Evolutionary conservation across 64 coral and sea anemone species (phyloP).

Genomic region (Exaiptasia diaphana): DNA sequence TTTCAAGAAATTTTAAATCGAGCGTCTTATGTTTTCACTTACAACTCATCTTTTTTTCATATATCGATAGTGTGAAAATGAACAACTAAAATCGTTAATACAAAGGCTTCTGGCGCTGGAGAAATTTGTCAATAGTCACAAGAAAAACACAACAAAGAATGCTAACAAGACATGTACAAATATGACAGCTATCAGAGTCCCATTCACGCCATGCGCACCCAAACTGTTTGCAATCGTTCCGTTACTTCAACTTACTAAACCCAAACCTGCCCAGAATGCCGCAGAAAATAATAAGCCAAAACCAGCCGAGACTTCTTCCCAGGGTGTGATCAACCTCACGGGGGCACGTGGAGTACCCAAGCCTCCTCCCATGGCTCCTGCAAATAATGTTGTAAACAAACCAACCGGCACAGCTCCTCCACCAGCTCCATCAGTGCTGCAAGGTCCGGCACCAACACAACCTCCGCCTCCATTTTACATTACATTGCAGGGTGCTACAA

Average conservation of each 20-base stretch:
- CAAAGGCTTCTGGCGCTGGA: background rate
- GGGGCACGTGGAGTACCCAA: background rate
- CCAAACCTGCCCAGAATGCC: background rate
- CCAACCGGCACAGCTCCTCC: background rate
- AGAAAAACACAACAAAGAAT: background rate
- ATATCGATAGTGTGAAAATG: constrained; percentile 20
- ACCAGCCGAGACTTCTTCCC: background rate
- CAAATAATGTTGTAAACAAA: too few relatives aligned
- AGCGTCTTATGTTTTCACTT: too few relatives aligned
- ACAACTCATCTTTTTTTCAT: too few relatives aligned
- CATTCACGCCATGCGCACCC: background rate
- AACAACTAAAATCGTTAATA: background rate
- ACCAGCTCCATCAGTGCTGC: background rate
- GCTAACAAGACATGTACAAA: background rate
- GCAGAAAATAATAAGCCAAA: background rate
- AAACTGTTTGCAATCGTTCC: background rate
- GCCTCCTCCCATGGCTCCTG: background rate
- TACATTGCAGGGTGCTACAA: background rate
- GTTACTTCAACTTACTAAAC: background rate
- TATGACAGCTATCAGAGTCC: background rate
- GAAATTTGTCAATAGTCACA: background rate
- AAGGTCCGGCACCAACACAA: background rate
- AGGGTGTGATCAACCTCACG: too few relatives aligned
- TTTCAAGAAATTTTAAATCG: too few relatives aligned
- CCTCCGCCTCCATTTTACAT: background rate